phyloP scores from a whole-genome alignment of 2,797 vertebrate genomes.

The Pterois miles region DNA sequence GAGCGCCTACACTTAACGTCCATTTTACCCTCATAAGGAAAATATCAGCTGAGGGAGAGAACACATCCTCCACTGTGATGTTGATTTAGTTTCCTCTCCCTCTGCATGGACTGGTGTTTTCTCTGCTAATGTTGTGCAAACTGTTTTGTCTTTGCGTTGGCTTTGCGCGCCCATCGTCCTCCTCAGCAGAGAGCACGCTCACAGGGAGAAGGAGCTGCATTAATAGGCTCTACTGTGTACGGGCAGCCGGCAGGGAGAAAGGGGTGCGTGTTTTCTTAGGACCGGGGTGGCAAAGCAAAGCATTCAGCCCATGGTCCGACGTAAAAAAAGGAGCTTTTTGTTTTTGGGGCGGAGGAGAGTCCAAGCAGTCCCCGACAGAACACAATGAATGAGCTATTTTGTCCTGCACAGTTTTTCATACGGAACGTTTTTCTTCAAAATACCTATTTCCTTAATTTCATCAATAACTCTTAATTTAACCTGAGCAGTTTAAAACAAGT shows the following conservation, averaged over 20 bases:
- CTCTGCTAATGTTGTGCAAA: slow-evolving; percentile 94
- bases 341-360: slow-evolving; percentile 91
- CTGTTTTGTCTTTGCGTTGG: slow-evolving; percentile 98
- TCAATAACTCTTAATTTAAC: neutral
- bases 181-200: slow-evolving; percentile 86
- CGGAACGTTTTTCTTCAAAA: slow-evolving; percentile 78
- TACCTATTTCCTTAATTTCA: neutral
- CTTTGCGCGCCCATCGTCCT: slow-evolving; percentile 89
- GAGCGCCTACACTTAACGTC: slow-evolving; percentile 62
- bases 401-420: slow-evolving; percentile 84
- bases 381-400: slow-evolving; percentile 97
- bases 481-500: neutral
- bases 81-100: slow-evolving; percentile 81
- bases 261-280: slow-evolving; percentile 97
- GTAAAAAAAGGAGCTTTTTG: slow-evolving; percentile 94
- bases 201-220: slow-evolving; percentile 84
- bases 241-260: slow-evolving; percentile 91
- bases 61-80: slow-evolving; percentile 84
- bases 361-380: slow-evolving; percentile 90
- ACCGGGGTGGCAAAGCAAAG: slow-evolving; percentile 98
- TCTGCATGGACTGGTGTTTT: slow-evolving; percentile 78
- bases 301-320: slow-evolving; percentile 91
- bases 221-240: slow-evolving; percentile 94
- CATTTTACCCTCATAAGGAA: slow-evolving; percentile 69
- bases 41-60: slow-evolving; percentile 77